phyloP scores from a whole-genome alignment of 2,113 vertebrate genomes.

The Poeciliopsis occidentalis region DNA sequence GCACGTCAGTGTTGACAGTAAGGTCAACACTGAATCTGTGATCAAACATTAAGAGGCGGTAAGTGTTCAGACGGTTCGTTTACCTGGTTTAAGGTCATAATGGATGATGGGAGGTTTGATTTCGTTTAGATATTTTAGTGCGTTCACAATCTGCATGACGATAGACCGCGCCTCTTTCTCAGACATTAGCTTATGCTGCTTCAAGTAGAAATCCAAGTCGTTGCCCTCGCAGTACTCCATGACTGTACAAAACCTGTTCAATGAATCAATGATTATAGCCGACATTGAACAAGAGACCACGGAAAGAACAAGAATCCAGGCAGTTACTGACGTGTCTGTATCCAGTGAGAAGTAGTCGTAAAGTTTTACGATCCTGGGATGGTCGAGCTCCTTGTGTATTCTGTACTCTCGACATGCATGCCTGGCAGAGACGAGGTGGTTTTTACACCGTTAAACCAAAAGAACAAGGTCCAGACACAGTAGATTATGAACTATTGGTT shows the following conservation, averaged over 20 bases:
- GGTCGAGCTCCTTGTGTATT: conserved; percentile 99
- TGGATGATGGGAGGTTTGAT: conserved; percentile 99
- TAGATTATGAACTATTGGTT: neutral
- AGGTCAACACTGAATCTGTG: neutral
- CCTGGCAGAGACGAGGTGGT: conserved; percentile 70
- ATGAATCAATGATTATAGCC: neutral
- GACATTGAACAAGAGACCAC: neutral
- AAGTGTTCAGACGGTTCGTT: neutral
- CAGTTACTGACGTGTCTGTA: conserved; percentile 94
- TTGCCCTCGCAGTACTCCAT: conserved; percentile 99
- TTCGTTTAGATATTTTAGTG: conserved; percentile 98
- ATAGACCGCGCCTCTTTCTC: conserved; percentile 99
- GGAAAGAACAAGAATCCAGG: neutral
- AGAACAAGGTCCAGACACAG: conserved; percentile 12
- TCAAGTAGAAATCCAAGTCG: conserved; percentile 99
- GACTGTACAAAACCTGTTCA: conserved; percentile 95
- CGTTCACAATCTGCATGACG: conserved; percentile 99
- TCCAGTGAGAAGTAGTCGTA: conserved; percentile 99
- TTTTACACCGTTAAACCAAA: conserved; percentile 38
- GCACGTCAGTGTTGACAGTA: conserved; percentile 3
- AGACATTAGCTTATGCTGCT: conserved; percentile 99
- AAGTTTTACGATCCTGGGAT: conserved; percentile 98
- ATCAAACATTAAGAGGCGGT: too few species aligned
- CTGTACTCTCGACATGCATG: conserved; percentile 99
- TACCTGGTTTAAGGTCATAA: conserved; percentile 99